phyloP scores from a whole-genome alignment of 1,140 invertebrate species.

The Zaprionus gabonicus region DNA sequence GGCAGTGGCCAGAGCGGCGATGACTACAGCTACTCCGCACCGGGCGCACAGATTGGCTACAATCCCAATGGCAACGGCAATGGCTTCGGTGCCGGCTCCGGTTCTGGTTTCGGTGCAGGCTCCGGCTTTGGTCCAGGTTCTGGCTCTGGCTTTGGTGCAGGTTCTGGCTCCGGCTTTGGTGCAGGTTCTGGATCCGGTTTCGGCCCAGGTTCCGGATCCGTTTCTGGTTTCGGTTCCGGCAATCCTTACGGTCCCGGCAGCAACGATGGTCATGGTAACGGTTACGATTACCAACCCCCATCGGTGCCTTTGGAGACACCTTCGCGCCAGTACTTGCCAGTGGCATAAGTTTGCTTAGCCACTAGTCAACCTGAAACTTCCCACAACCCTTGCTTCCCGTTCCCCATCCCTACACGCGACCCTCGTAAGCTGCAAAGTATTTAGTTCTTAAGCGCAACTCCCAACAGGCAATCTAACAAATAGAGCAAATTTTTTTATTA shows the following conservation, averaged over 20 bases:
- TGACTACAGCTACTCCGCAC: slow-evolving; percentile 70
- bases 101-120: not conserved
- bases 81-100: slow-evolving; percentile 4
- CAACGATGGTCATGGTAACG: slow-evolving; percentile 47
- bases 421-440: slow-evolving; percentile 64
- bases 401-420: slow-evolving; percentile 25
- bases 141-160: not conserved
- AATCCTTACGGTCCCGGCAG: slow-evolving; percentile 38
- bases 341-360: slow-evolving; percentile 54
- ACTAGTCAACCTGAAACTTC: not conserved
- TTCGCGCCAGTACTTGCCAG: slow-evolving; percentile 72
- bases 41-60: slow-evolving; percentile 16
- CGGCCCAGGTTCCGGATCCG: not conserved
- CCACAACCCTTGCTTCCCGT: not conserved
- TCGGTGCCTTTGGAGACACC: slow-evolving; percentile 50
- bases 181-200: not conserved
- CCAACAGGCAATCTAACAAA: slow-evolving; percentile 54
- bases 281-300: slow-evolving; percentile 68
- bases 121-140: not conserved
- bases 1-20: slow-evolving; percentile 79
- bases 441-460: slow-evolving; percentile 71
- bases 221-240: slow-evolving; percentile 23
- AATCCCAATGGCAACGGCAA: slow-evolving; percentile 25
- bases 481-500: slow-evolving; percentile 73
- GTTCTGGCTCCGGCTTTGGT: not conserved